These are phyloP conservation scores for Pelusios castaneus DNA, from an alignment of 2,113 vertebrate genomes.

Conservation along the genomic window DNA sequence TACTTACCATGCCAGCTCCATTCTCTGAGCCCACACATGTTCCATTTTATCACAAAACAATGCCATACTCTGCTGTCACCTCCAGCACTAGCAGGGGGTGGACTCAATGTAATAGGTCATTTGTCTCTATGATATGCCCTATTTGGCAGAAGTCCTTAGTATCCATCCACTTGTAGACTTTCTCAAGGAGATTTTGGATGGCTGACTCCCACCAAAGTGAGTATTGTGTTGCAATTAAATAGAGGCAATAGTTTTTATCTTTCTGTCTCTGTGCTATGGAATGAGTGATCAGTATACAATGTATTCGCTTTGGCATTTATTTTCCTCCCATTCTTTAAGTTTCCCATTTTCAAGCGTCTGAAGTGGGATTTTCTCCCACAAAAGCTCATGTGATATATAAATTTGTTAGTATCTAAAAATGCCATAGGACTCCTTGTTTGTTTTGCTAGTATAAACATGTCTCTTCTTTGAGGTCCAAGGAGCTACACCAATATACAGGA, in stretches of 20 bases:
- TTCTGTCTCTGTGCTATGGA: fast-evolving
- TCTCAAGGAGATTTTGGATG: neutral
- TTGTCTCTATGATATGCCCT: neutral
- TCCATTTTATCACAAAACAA: neutral
- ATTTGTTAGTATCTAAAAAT: too few relatives aligned
- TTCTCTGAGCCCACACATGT: neutral
- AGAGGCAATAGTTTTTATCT: fast-evolving
- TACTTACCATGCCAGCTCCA: neutral
- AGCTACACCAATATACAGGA: neutral
- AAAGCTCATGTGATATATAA: too few relatives aligned
- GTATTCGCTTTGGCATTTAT: too few relatives aligned
- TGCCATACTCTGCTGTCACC: neutral
- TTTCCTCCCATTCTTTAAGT: too few relatives aligned
- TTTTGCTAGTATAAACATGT: too few relatives aligned
- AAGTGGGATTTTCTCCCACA: too few relatives aligned
- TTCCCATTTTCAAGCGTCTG: too few relatives aligned
- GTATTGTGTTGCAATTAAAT: neutral
- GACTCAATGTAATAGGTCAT: neutral
- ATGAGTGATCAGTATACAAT: fast-evolving
- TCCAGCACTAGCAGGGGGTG: fast-evolving
- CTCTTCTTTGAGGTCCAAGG: neutral
- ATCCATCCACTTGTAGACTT: neutral
- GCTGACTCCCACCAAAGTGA: neutral
- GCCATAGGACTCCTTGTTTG: too few relatives aligned
- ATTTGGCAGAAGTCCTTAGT: neutral